Base-by-base conservation (phyloP, 1,140 invertebrate genomes). In the Hyles vespertilio region DNA sequence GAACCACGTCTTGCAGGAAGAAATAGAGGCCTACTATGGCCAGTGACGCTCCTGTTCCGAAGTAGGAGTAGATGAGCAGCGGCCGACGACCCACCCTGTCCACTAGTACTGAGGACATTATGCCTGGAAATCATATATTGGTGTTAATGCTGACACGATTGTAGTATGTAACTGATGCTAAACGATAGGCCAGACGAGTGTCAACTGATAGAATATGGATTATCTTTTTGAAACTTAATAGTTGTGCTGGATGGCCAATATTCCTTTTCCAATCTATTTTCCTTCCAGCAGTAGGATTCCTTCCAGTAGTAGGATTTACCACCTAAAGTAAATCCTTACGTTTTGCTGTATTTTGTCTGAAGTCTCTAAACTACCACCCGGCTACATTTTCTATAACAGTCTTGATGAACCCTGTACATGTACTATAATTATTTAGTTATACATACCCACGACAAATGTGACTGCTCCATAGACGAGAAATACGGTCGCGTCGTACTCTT, bases 11-110 rank as follows among this genome's bases (percentile, higher is more conserved):
- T 33, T 32, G 22, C 2, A 47, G 32, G 45, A 56, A 56, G 32
- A 60, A 59, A 47, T 54, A 60, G 9, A 33, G 1, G 22, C 61
- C 85, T 0, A 91, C 47, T 0, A 87, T 77, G 3, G 84, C 86
- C 2, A 92, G 67, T 1, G 87, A 72, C 0, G 91, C 69, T 0
- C 90, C 91, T 2, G 89, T 73, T 5, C 90, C 90, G 2, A 80
- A 56, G 61, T 89, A 91, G 0, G 93, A 94, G 50, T 90, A 70
- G 2, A 95, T 77, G 0, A 97, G 82, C 0, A 97, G 77, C 12
- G 93, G 86, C 45, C 93, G 90, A 55, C 95, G 89, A 2, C 96
- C 96, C 3, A 93, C 81, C 65, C 87, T 92, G 72, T 97, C 96
- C 56, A 95, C 93, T 32, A 96, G 74, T 8, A 94, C 54, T 1